Conservation (phyloP, 2,113 vertebrate species). For the Chionomys nivalis region DNA sequence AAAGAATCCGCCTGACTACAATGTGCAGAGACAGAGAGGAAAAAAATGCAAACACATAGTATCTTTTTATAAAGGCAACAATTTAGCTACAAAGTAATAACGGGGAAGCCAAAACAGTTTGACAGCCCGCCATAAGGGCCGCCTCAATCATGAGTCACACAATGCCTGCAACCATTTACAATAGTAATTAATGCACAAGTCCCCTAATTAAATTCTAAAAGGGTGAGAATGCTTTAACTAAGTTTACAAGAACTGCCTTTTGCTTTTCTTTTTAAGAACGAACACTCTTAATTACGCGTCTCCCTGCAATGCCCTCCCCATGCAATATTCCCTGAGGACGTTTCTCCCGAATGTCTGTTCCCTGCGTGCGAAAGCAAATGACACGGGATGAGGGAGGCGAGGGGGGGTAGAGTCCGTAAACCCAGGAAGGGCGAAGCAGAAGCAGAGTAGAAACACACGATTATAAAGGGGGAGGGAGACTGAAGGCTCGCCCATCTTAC, state of each 20-base stretch:
- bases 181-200: constrained; percentile 80
- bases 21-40: neutral
- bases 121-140: constrained; percentile 80
- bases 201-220: constrained; percentile 80
- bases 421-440: constrained; percentile 18
- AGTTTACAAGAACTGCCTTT: constrained; percentile 78
- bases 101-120: constrained; percentile 81
- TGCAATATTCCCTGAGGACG: constrained; percentile 49
- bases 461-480: neutral
- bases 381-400: neutral
- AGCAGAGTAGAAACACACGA: neutral
- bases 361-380: constrained; percentile 42
- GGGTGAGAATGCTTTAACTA: constrained; percentile 75
- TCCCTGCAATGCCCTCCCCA: constrained; percentile 43
- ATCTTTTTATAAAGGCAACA: constrained; percentile 78
- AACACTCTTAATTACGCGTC: constrained; percentile 60
- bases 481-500: constrained; percentile 82
- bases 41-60: constrained; percentile 68
- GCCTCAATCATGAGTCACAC: constrained; percentile 78
- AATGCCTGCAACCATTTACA: constrained; percentile 80
- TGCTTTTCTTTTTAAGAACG: constrained; percentile 30
- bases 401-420: neutral
- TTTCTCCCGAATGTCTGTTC: constrained; percentile 21
- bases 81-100: constrained; percentile 79
- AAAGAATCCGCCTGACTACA: constrained; percentile 58